phyloP scores from a whole-genome alignment of 2,113 vertebrate genomes.

The Callaeas wilsoni region DNA sequence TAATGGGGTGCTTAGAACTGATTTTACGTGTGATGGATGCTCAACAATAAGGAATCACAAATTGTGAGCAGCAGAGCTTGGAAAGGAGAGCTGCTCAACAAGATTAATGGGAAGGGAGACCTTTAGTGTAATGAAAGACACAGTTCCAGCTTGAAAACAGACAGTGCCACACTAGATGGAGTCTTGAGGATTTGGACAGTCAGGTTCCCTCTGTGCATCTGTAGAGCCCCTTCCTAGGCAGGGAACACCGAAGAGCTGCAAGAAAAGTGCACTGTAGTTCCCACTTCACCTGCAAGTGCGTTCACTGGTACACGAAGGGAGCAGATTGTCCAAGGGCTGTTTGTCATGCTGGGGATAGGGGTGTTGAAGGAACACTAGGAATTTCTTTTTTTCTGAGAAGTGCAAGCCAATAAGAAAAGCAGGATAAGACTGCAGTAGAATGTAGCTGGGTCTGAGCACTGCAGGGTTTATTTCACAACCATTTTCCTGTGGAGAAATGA shows the following conservation, averaged over 20 bases:
- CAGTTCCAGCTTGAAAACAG: conserved; percentile 11
- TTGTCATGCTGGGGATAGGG: background rate
- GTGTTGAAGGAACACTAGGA: background rate
- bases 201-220: background rate
- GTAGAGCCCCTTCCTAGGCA: background rate
- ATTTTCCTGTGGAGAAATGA: background rate
- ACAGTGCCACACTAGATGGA: background rate
- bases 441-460: background rate
- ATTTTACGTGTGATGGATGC: conserved; percentile 60
- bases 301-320: background rate
- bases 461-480: background rate
- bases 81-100: conserved; percentile 37
- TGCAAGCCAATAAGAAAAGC: background rate
- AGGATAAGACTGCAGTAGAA: background rate
- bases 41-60: conserved; percentile 61
- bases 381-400: background rate
- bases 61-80: conserved; percentile 57
- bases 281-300: background rate
- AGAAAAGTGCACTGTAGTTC: background rate
- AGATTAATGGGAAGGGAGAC: conserved; percentile 62
- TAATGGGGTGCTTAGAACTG: conserved; percentile 60
- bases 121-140: conserved; percentile 57
- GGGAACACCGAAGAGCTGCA: background rate
- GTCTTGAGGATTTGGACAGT: background rate
- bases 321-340: background rate